Conservation (phyloP, 1,140 invertebrate genomes). For the Drosophila triauraria region DNA sequence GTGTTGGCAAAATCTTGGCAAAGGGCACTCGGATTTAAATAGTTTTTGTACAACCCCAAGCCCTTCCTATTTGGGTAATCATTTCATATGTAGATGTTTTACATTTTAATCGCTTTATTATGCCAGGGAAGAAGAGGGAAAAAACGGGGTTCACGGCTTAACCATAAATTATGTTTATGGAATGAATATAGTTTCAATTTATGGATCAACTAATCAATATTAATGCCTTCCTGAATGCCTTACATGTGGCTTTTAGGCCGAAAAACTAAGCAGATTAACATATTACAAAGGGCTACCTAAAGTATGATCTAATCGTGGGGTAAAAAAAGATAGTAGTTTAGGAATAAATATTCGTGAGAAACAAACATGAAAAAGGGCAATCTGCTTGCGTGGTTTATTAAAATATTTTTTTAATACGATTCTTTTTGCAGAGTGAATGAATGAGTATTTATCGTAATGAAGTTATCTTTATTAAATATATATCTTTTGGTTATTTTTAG, state of each 20-base stretch:
- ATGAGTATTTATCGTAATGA: not conserved
- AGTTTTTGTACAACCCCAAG: not conserved
- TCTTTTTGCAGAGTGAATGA: not conserved
- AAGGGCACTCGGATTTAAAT: conserved; percentile 39
- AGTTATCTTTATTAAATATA: not conserved
- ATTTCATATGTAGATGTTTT: conserved; percentile 57
- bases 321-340: not conserved
- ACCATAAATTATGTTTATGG: conserved; percentile 43
- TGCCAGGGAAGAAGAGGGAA: conserved; percentile 7
- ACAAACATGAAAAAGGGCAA: not conserved
- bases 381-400: not conserved
- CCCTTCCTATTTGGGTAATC: conserved; percentile 17
- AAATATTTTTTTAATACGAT: not conserved
- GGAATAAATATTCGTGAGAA: conserved; percentile 12
- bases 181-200: conserved; percentile 36
- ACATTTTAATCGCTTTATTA: conserved; percentile 65
- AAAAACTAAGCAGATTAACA: conserved; percentile 23
- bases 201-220: conserved; percentile 61
- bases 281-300: conserved; percentile 22
- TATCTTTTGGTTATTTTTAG: not conserved
- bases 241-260: conserved; percentile 3
- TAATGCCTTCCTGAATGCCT: conserved; percentile 55
- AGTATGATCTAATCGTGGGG: conserved; percentile 30
- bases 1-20: conserved; percentile 60
- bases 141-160: conserved; percentile 19